These are phyloP conservation scores for Taenioides sp. DNA, from an alignment of 2,797 vertebrate species.

Conservation along the genomic window DNA sequence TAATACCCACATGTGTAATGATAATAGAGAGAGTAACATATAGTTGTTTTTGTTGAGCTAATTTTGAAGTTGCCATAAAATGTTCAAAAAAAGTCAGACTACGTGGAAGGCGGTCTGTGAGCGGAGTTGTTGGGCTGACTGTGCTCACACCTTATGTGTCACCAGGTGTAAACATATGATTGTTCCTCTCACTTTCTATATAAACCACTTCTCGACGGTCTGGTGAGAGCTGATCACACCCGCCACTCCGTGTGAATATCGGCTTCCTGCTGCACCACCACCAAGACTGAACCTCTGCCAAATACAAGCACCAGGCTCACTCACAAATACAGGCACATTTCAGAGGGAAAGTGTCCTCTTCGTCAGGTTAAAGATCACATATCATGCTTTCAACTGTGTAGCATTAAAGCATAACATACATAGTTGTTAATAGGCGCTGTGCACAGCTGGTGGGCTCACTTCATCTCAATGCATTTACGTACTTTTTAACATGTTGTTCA, in stretches of 20 bases:
- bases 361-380: constrained; percentile 36
- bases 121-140: constrained; percentile 57
- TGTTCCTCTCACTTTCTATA: constrained; percentile 74
- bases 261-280: constrained; percentile 67
- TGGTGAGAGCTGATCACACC: constrained; percentile 76
- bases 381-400: too few relatives aligned
- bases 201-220: constrained; percentile 72
- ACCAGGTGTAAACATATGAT: constrained; percentile 77
- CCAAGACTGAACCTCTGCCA: constrained; percentile 66
- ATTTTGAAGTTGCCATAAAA: not conserved
- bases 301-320: constrained; percentile 61
- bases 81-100: not conserved
- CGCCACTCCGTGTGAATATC: constrained; percentile 73
- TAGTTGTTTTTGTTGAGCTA: not conserved
- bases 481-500: too few relatives aligned
- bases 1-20: constrained; percentile 15
- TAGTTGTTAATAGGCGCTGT: too few relatives aligned
- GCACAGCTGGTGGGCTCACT: too few relatives aligned
- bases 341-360: constrained; percentile 66
- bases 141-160: constrained; percentile 59
- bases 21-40: not conserved
- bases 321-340: constrained; percentile 58
- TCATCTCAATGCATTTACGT: too few relatives aligned
- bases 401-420: too few relatives aligned
- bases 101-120: constrained; percentile 6